A percentile compares a stretch with the other conserved stretches of the same genome.
Evolutionary conservation across 2,888 invertebrate species (phyloP).

Genomic region (Malacosoma neustria): DNA sequence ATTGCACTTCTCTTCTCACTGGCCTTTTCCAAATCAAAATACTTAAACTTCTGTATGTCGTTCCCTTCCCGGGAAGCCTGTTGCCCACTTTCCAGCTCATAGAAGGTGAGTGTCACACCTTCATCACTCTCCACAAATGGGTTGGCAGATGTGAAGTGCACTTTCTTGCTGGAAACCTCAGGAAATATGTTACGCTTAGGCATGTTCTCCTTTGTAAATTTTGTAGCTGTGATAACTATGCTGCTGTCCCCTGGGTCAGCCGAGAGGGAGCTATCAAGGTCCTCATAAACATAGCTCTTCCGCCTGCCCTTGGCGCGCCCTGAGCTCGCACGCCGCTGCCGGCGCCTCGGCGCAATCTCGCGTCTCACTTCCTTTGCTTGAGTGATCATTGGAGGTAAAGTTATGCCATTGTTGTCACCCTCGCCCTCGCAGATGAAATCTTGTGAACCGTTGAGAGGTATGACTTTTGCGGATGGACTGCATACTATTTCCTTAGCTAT

Average conservation of each 20-base stretch:
- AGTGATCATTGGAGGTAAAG: constrained; percentile 47
- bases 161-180: constrained; percentile 49
- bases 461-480: constrained; percentile 46
- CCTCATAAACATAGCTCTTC: constrained; percentile 62
- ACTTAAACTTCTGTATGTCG: constrained; percentile 61
- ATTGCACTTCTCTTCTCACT: constrained; percentile 47
- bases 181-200: constrained; percentile 60
- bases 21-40: constrained; percentile 52
- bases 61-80: constrained; percentile 31
- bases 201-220: constrained; percentile 60
- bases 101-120: constrained; percentile 63
- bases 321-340: constrained; percentile 36
- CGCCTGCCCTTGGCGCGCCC: constrained; percentile 36
- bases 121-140: constrained; percentile 68
- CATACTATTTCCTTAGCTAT: constrained; percentile 57
- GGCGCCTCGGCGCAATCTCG: constrained; percentile 34
- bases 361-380: constrained; percentile 22
- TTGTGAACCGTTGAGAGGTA: constrained; percentile 28
- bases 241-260: constrained; percentile 74
- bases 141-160: constrained; percentile 59
- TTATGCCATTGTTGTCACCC: constrained; percentile 49
- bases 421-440: constrained; percentile 17
- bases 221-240: constrained; percentile 68
- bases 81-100: constrained; percentile 51
- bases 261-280: constrained; percentile 75